A percentile compares a stretch with the other conserved stretches of the same genome.
Evolutionary conservation across 2,797 vertebrate species (phyloP).

Genomic region (Bryconaethiops microstoma): DNA sequence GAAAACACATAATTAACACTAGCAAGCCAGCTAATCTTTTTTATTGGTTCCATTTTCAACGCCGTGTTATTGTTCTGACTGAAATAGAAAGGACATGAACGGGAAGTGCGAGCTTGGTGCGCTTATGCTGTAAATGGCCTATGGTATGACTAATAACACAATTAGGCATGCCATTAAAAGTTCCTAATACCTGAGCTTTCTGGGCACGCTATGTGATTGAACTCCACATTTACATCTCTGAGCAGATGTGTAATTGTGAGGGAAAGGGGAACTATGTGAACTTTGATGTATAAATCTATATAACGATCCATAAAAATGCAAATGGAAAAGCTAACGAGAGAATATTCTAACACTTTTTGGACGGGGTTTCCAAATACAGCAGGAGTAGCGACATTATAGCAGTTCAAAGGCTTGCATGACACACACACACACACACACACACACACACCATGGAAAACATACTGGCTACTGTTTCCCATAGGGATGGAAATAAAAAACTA

Average conservation of each 20-base stretch:
- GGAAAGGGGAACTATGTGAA: slow-evolving; percentile 45
- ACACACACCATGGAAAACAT: background rate
- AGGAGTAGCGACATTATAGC: slow-evolving; percentile 42
- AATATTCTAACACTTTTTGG: slow-evolving; percentile 48
- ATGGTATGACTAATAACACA: slow-evolving; percentile 51
- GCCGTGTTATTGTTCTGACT: slow-evolving; percentile 48
- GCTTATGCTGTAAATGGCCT: slow-evolving; percentile 36
- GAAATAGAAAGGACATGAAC: slow-evolving; percentile 50
- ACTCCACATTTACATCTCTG: slow-evolving; percentile 54
- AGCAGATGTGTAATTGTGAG: slow-evolving; percentile 60
- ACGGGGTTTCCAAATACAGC: slow-evolving; percentile 47
- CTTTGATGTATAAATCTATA: slow-evolving; percentile 58
- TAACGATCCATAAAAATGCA: slow-evolving; percentile 63
- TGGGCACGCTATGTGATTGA: slow-evolving; percentile 40
- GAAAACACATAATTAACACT: slow-evolving; percentile 45
- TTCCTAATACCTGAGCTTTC: slow-evolving; percentile 54
- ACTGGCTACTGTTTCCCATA: background rate
- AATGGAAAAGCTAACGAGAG: slow-evolving; percentile 56
- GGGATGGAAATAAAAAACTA: background rate
- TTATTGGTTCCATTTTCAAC: slow-evolving; percentile 52
- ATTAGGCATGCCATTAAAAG: slow-evolving; percentile 54
- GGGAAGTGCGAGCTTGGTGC: slow-evolving; percentile 32
- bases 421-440: background rate
- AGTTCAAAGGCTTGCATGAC: slow-evolving; percentile 24
- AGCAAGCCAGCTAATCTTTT: slow-evolving; percentile 53